These are phyloP conservation scores for Thamnophis sirtalis DNA, from an alignment of 2,113 vertebrate species.

Conservation along the genomic window DNA sequence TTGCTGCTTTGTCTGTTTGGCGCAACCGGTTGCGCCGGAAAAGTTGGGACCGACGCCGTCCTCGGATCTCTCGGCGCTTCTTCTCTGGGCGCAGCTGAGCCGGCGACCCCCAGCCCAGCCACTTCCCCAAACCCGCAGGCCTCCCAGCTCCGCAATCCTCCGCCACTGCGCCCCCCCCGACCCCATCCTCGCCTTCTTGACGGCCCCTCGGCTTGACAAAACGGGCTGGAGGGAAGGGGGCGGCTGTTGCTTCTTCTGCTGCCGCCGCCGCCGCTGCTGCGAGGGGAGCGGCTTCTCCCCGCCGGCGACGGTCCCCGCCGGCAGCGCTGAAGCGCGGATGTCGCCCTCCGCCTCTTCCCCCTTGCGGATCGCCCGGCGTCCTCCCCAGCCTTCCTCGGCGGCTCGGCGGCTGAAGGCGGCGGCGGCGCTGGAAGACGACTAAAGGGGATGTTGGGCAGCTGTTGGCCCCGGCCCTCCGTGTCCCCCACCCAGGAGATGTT, in stretches of 20 bases:
- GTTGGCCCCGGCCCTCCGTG: neutral
- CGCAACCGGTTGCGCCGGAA: neutral
- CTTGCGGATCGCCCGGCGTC: neutral
- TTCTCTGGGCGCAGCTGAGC: neutral
- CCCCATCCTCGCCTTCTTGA: neutral
- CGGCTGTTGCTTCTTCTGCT: no score
- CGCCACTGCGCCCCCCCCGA: neutral
- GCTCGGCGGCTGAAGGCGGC: slow-evolving; percentile 17
- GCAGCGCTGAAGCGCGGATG: slow-evolving; percentile 25
- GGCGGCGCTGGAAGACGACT: neutral
- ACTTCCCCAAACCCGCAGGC: neutral
- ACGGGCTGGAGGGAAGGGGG: neutral
- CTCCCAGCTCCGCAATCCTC: neutral
- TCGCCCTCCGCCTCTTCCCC: neutral
- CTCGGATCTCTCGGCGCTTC: neutral
- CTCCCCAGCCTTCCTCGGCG: neutral
- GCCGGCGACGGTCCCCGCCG: neutral
- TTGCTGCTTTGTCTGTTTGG: neutral
- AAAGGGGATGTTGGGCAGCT: slow-evolving; percentile 45
- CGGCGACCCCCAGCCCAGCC: neutral
- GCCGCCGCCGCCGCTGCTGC: neutral
- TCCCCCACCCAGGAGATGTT: slow-evolving; percentile 44
- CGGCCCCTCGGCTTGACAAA: no score
- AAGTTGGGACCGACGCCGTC: neutral
- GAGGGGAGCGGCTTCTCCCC: neutral